Percentiles rank a stretch among this genome's conserved stretches.
Evolutionary conservation across 1,140 invertebrate genomes (phyloP).

Genomic region (Diorhabda sublineata): DNA sequence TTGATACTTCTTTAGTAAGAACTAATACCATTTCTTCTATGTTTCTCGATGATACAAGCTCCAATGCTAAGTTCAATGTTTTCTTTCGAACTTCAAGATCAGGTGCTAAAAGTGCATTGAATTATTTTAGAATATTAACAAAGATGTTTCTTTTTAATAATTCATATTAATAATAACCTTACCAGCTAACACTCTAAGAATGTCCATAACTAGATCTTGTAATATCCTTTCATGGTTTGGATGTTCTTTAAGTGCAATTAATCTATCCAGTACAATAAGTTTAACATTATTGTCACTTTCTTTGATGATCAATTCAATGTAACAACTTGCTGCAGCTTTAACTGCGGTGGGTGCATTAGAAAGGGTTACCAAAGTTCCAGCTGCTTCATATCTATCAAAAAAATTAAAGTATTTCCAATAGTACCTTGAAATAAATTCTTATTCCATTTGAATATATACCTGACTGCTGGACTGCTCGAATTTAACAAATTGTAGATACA

Average conservation of each 20-base stretch:
- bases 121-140: not conserved
- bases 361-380: conserved; percentile 98
- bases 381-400: conserved; percentile 82
- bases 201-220: conserved; percentile 98
- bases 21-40: conserved; percentile 95
- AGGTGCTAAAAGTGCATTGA: conserved; percentile 49
- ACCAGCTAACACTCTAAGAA: conserved; percentile 86
- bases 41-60: conserved; percentile 88
- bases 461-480: conserved; percentile 91
- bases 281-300: conserved; percentile 99
- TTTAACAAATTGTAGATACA: conserved; percentile 98
- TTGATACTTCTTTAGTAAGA: conserved; percentile 91
- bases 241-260: conserved; percentile 84
- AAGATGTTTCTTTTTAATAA: too few relatives aligned
- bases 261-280: conserved; percentile 92
- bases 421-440: not conserved
- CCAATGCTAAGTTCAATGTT: conserved; percentile 82
- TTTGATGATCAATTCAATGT: conserved; percentile 97
- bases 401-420: not conserved
- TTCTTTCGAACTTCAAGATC: conserved; percentile 88
- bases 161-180: not conserved
- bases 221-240: conserved; percentile 88
- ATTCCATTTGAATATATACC: not conserved
- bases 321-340: conserved; percentile 94
- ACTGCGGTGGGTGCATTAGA: conserved; percentile 95